These are phyloP conservation scores for Morpho achilles DNA, from an alignment of 2,888 invertebrate genomes.

Conservation along the genomic window DNA sequence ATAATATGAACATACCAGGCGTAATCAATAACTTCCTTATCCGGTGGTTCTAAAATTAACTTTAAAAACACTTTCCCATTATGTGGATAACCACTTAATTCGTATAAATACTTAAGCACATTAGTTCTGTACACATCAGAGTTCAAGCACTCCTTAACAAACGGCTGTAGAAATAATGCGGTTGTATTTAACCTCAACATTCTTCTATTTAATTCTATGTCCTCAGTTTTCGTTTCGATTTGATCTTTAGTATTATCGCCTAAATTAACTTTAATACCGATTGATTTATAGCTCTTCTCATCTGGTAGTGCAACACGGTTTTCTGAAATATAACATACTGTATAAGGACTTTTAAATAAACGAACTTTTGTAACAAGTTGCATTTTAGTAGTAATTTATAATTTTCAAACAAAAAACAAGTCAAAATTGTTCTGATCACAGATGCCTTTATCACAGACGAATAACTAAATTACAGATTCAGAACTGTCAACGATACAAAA, in stretches of 20 bases:
- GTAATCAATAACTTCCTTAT: slow-evolving; percentile 83
- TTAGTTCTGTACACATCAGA: slow-evolving; percentile 53
- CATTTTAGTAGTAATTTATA: slow-evolving; percentile 36
- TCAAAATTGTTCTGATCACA: background rate
- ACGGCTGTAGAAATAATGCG: slow-evolving; percentile 57
- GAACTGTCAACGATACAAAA: no score
- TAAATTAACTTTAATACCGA: slow-evolving; percentile 42
- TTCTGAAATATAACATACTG: slow-evolving; percentile 51
- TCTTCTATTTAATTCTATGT: slow-evolving; percentile 32
- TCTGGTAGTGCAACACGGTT: slow-evolving; percentile 46
- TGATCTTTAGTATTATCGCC: slow-evolving; percentile 35
- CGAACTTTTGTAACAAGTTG: slow-evolving; percentile 51
- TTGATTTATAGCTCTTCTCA: slow-evolving; percentile 41
- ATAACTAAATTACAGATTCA: slow-evolving; percentile 33
- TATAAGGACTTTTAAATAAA: slow-evolving; percentile 51
- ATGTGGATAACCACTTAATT: slow-evolving; percentile 39
- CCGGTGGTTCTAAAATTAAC: slow-evolving; percentile 78
- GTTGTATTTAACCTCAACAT: slow-evolving; percentile 40
- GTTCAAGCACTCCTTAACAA: slow-evolving; percentile 53
- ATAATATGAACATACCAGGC: slow-evolving; percentile 76
- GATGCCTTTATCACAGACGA: slow-evolving; percentile 39
- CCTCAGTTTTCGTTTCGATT: slow-evolving; percentile 35
- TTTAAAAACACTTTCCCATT: slow-evolving; percentile 51
- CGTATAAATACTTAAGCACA: slow-evolving; percentile 47
- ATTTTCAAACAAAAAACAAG: background rate